These are phyloP conservation scores for Tachysurus fulvidraco DNA, from an alignment of 2,113 vertebrate genomes.

Conservation along the genomic window DNA sequence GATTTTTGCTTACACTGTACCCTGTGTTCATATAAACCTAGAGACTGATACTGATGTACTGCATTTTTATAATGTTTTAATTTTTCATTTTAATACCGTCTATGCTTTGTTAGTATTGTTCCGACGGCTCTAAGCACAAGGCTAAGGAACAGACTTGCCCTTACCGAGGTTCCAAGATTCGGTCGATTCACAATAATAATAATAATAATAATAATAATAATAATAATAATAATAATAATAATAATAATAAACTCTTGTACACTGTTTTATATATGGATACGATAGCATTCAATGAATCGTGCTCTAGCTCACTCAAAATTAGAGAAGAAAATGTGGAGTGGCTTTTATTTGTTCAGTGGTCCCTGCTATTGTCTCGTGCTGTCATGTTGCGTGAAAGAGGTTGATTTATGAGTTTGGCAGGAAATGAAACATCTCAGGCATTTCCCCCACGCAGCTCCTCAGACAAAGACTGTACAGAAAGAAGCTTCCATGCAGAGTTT, in stretches of 20 bases:
- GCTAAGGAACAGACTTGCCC: too few species aligned
- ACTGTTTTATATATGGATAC: background rate
- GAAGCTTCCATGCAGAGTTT: conserved; percentile 2
- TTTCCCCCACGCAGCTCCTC: conserved; percentile 60
- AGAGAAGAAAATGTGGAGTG: conserved; percentile 67
- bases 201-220: background rate
- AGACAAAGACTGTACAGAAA: conserved; percentile 14
- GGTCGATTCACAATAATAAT: background rate
- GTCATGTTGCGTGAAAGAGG: conserved; percentile 94
- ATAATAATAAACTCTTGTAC: background rate
- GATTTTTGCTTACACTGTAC: background rate
- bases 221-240: background rate
- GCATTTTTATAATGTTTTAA: background rate
- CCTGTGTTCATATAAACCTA: background rate
- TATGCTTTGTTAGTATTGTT: background rate
- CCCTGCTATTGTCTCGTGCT: conserved; percentile 95
- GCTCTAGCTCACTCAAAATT: conserved; percentile 75
- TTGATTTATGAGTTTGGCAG: conserved; percentile 97
- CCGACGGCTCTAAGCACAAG: background rate
- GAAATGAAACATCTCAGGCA: conserved; percentile 82
- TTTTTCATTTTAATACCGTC: background rate
- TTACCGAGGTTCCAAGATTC: too few species aligned
- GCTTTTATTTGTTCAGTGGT: conserved; percentile 93
- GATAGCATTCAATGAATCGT: conserved; percentile 76
- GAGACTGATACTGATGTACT: background rate